phyloP scores from a whole-genome alignment of 2,888 invertebrate species.

The Rutpela maculata region DNA sequence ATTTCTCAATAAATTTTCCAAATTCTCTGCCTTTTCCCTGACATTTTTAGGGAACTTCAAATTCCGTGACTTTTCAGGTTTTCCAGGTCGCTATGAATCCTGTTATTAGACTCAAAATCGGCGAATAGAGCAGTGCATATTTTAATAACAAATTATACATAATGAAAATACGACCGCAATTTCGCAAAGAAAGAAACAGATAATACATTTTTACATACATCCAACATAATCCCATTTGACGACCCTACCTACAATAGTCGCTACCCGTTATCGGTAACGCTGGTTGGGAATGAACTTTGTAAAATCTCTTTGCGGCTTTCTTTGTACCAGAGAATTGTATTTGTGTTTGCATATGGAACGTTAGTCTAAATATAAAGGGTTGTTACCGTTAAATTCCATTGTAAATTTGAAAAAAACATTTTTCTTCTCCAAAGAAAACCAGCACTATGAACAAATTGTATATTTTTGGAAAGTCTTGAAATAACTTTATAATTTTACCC shows the following conservation, averaged over 20 bases:
- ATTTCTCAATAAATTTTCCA: too few species aligned
- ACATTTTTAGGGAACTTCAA: too few species aligned
- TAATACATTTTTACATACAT: too few species aligned
- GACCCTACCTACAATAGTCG: not conserved
- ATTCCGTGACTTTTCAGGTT: too few species aligned
- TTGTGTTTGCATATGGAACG: slow-evolving; percentile 34
- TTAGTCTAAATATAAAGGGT: slow-evolving; percentile 28
- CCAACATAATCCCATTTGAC: too few species aligned
- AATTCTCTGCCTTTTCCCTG: too few species aligned
- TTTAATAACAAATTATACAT: too few species aligned
- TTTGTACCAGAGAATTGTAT: slow-evolving; percentile 35
- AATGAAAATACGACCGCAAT: too few species aligned
- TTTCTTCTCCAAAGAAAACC: not conserved
- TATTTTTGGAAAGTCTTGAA: slow-evolving; percentile 15
- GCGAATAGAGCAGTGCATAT: too few species aligned
- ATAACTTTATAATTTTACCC: slow-evolving; percentile 18
- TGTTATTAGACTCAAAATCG: too few species aligned
- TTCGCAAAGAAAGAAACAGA: too few species aligned
- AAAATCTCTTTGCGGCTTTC: slow-evolving; percentile 38
- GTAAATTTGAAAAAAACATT: slow-evolving; percentile 5
- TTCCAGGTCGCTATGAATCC: too few species aligned
- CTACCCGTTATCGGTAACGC: not conserved
- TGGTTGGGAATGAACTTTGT: not conserved
- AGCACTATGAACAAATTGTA: not conserved
- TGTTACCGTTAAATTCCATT: slow-evolving; percentile 26